Conservation (phyloP, 2,797 vertebrate species). For the Echeneis naucrates region DNA sequence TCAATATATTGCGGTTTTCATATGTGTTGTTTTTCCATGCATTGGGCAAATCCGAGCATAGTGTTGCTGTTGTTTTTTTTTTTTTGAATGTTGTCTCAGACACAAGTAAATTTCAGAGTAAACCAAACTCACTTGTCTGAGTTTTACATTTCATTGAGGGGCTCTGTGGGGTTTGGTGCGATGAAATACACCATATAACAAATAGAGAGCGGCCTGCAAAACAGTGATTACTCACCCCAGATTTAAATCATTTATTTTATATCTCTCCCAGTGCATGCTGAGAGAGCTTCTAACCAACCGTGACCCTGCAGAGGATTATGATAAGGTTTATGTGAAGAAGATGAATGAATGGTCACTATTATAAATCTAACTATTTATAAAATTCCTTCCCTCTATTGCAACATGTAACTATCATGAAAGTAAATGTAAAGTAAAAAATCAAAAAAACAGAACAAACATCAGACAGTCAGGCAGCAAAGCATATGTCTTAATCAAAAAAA, state of each 20-base stretch:
- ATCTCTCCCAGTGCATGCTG: slow-evolving; percentile 7
- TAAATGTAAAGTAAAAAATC: background rate
- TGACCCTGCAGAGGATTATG: slow-evolving; percentile 2
- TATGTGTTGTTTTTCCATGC: background rate
- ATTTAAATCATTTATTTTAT: background rate
- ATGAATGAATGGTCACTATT: background rate
- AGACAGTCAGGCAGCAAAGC: too few species aligned
- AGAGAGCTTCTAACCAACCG: slow-evolving; percentile 13
- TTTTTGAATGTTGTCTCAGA: background rate
- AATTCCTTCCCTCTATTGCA: background rate
- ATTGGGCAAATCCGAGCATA: background rate
- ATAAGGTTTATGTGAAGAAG: background rate
- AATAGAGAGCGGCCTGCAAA: background rate
- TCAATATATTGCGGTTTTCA: background rate
- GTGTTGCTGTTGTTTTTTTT: background rate
- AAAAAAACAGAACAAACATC: too few species aligned
- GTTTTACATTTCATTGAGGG: background rate
- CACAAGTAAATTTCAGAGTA: background rate
- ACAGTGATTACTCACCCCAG: slow-evolving; percentile 11
- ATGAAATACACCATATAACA: background rate
- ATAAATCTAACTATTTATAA: background rate
- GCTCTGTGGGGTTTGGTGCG: background rate
- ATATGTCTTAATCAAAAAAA: too few species aligned
- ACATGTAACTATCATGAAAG: background rate
- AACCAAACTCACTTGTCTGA: background rate